These are phyloP conservation scores for Megathymus violae DNA, from an alignment of 1,140 invertebrate genomes.

Conservation along the genomic window DNA sequence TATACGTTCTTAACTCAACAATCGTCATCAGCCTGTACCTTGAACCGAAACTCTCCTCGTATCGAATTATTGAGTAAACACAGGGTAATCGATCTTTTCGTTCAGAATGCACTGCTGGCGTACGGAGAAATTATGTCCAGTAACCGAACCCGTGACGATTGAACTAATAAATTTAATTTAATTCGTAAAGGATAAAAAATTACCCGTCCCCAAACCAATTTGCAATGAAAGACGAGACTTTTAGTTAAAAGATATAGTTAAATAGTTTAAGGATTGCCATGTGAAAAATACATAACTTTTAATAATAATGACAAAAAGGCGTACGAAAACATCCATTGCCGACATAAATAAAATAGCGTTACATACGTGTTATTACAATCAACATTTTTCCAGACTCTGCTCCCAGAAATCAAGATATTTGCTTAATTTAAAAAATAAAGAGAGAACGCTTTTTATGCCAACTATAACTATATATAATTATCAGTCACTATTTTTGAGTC, in stretches of 20 bases:
- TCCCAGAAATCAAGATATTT: no score
- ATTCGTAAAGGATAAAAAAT: slow-evolving; percentile 23
- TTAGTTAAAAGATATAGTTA: no score
- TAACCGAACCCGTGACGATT: slow-evolving; percentile 28
- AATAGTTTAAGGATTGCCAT: slow-evolving; percentile 5
- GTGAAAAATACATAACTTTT: no score
- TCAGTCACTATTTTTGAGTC: no score
- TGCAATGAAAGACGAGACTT: slow-evolving; percentile 7
- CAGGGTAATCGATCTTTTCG: slow-evolving; percentile 74
- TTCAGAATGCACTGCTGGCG: slow-evolving; percentile 64
- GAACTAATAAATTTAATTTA: slow-evolving; percentile 36
- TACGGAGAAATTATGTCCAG: slow-evolving; percentile 59
- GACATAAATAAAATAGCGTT: no score
- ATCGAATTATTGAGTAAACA: slow-evolving; percentile 83
- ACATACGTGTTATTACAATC: no score
- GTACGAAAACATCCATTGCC: no score
- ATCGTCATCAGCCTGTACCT: slow-evolving; percentile 45
- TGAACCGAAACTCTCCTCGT: slow-evolving; percentile 47
- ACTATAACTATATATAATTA: no score
- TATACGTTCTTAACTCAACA: not conserved
- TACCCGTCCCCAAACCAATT: slow-evolving; percentile 7
- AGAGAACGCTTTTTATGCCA: no score
- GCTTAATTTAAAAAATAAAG: no score
- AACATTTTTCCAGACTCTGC: no score
- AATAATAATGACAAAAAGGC: no score